Percentiles rank a stretch among this genome's conserved stretches.
phyloP scores from a whole-genome alignment of 2,888 invertebrate species.

The Epistrophe grossulariae region DNA sequence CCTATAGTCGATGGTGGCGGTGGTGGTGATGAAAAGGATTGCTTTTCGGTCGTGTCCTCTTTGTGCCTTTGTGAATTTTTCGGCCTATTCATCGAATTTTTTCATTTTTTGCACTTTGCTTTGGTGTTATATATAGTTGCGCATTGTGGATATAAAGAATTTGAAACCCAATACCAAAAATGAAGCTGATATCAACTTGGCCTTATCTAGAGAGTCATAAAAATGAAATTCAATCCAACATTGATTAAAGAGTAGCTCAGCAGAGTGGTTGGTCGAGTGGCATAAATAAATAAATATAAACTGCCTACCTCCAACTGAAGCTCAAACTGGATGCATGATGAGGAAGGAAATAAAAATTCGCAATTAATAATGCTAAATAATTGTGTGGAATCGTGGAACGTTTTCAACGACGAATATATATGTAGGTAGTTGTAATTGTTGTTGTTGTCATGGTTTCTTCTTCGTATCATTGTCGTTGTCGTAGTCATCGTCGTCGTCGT shows the following conservation, averaged over 20 bases:
- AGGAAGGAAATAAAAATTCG: conserved; percentile 69
- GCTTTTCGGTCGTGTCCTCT: conserved; percentile 8
- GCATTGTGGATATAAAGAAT: conserved; percentile 12
- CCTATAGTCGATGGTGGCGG: background rate
- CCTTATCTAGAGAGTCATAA: conserved; percentile 66
- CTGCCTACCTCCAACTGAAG: conserved; percentile 21
- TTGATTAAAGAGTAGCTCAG: conserved; percentile 37
- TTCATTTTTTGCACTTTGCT: conserved; percentile 30
- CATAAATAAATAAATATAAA: conserved; percentile 42
- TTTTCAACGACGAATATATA: background rate
- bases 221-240: conserved; percentile 69
- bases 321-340: conserved; percentile 30
- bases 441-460: background rate
- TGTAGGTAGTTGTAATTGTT: conserved; percentile 13
- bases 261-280: background rate
- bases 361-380: conserved; percentile 75
- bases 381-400: conserved; percentile 56
- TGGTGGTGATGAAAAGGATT: conserved; percentile 47
- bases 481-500: background rate
- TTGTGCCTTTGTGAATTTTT: conserved; percentile 35
- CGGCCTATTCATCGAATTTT: conserved; percentile 63
- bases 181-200: conserved; percentile 39
- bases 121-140: background rate
- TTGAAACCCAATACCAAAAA: conserved; percentile 50
- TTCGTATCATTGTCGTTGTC: background rate